These are phyloP conservation scores for Corydoras sp. DNA, from an alignment of 2,113 vertebrate species.

Conservation along the genomic window DNA sequence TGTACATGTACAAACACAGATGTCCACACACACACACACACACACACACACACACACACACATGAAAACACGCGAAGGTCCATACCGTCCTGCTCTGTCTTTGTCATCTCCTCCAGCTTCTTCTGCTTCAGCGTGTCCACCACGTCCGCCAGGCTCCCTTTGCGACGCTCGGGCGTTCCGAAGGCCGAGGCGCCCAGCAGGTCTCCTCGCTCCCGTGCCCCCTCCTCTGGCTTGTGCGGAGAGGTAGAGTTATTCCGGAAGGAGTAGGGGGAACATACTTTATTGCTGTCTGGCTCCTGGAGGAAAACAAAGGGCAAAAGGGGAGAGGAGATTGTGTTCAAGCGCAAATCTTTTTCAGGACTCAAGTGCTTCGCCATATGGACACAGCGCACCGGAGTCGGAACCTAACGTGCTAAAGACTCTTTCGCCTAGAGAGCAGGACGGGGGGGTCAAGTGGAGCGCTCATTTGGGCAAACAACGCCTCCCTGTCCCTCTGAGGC, in stretches of 20 bases:
- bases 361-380: constrained; percentile 27
- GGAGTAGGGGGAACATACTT: constrained; percentile 98
- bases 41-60: constrained; percentile 26
- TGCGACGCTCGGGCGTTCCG: constrained; percentile 95
- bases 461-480: no score
- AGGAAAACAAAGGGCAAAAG: constrained; percentile 57
- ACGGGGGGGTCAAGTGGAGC: no score
- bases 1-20: constrained; percentile 34
- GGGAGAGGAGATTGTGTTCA: constrained; percentile 6
- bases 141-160: constrained; percentile 97
- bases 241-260: constrained; percentile 99
- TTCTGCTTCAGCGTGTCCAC: constrained; percentile 99
- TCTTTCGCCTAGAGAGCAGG: no score
- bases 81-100: constrained; percentile 97
- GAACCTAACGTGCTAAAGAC: neutral
- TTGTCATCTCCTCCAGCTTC: constrained; percentile 98
- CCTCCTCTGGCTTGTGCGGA: constrained; percentile 97
- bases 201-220: constrained; percentile 90
- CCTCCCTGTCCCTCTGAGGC: no score
- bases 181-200: constrained; percentile 91
- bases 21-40: constrained; percentile 31
- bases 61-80: constrained; percentile 8
- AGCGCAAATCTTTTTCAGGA: constrained; percentile 9
- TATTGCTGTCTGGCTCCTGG: constrained; percentile 97
- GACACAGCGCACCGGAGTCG: neutral